phyloP scores from a whole-genome alignment of 2,888 invertebrate genomes.

The Clostera curtula region DNA sequence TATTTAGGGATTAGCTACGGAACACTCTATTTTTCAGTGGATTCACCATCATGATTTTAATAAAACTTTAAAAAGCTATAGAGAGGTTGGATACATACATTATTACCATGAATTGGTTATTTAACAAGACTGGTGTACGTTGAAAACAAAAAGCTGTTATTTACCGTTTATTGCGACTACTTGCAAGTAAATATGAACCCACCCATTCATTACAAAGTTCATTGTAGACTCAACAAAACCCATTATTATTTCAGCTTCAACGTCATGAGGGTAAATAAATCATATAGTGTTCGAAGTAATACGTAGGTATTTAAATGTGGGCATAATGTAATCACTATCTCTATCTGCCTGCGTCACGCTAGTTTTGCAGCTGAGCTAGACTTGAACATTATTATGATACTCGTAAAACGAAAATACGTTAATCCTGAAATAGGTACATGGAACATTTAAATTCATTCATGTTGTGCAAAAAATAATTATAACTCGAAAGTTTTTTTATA shows the following conservation, averaged over 20 bases:
- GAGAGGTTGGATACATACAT: no score
- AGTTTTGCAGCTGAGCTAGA: constrained; percentile 7
- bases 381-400: constrained; percentile 11
- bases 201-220: constrained; percentile 25
- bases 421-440: constrained; percentile 19
- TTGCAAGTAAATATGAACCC: no score
- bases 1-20: no score
- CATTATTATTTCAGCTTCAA: constrained; percentile 17
- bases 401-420: constrained; percentile 18
- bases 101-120: no score
- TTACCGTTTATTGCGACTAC: no score
- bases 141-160: no score
- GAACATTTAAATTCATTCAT: constrained; percentile 15
- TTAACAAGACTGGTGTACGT: no score
- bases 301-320: constrained; percentile 3
- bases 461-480: no score
- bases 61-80: no score
- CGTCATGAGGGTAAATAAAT: constrained; percentile 20
- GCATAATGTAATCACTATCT: constrained; percentile 9
- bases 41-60: no score
- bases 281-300: neutral
- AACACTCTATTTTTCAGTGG: no score
- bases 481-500: no score
- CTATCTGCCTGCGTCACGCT: constrained; percentile 13
- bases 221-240: constrained; percentile 17